These are phyloP conservation scores for Actinopyga echinites DNA, from an alignment of 53 echinoderm and acorn worm species.

Conservation along the genomic window DNA sequence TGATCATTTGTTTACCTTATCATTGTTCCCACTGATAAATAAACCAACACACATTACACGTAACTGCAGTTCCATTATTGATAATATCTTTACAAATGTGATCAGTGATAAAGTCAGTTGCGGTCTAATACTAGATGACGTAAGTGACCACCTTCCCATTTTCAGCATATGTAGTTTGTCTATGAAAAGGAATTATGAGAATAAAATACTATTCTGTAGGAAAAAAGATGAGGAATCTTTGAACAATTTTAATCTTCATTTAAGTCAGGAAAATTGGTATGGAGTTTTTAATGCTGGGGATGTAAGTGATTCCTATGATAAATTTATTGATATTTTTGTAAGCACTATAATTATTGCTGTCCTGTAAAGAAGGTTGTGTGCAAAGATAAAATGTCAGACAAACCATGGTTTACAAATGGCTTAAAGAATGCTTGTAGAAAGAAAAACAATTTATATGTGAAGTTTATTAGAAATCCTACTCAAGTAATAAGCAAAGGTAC, in stretches of 20 bases:
- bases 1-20: conserved; percentile 23
- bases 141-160: conserved; percentile 15
- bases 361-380: background rate
- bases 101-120: background rate
- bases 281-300: background rate
- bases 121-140: conserved; percentile 17
- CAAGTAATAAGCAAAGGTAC: background rate
- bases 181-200: conserved; percentile 13
- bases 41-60: conserved; percentile 9
- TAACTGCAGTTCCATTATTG: conserved; percentile 2
- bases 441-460: background rate
- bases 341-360: background rate
- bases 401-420: too few relatives aligned
- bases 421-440: too few relatives aligned
- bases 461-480: background rate
- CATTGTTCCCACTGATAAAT: conserved; percentile 32
- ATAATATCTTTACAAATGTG: conserved; percentile 26
- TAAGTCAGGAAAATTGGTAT: background rate
- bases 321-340: too few relatives aligned
- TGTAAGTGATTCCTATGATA: too few relatives aligned
- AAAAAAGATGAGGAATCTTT: too few relatives aligned
- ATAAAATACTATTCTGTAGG: background rate
- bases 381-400: background rate
- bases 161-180: conserved; percentile 3
- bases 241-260: background rate